Evolutionary conservation across 2,797 vertebrate genomes (phyloP), one percentile per base, ranked within the genome.

Genomic region (Acanthopagrus latus): DNA sequence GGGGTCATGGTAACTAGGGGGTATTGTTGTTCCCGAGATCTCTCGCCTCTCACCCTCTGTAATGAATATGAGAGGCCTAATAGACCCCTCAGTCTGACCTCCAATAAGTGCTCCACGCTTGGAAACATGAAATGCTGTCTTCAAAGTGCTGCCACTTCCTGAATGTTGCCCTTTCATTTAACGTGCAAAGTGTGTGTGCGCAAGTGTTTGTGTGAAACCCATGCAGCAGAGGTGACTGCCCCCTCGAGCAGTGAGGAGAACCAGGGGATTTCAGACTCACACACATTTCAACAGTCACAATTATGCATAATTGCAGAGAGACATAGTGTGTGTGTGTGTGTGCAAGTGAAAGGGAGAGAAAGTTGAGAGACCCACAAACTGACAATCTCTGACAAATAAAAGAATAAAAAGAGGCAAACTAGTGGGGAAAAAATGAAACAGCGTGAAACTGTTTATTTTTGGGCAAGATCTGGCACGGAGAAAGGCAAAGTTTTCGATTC

Each of bases 11-110:
- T 92, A 90, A 91, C 89, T 68, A 77, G 85, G 81, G 86, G 87
- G 82, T 83, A 87, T 80, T 90, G 90, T 86, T 81, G 85, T 82
- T 88, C 88, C 80, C 83, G 78, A 66, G 74, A 81, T 89, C 84
- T 93, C 79, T 93, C 73, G 83, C 91, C 89, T 89, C 91, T 92
- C 83, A 70, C 93, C 93, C 86, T 88, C 74, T 64, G 68, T 92
- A 94, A 95, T 93, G 90, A 95, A 95, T 94, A 94, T 90, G 91
- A 94, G 83, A 69, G 89, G 82, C 79, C 92, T 95, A 94, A 95
- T 93, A 92, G 90, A 94, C 90, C 92, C 38, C 63, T 14, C 27
- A 83, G 92, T 78, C 87, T 93, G 92, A 93, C 93, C 92, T 85
- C 76, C 86, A 91, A 89, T 93, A 95, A 95, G 91, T 94, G 93